Base-by-base conservation (phyloP, 2,888 invertebrate species). In the Eupithecia vulgata region DNA sequence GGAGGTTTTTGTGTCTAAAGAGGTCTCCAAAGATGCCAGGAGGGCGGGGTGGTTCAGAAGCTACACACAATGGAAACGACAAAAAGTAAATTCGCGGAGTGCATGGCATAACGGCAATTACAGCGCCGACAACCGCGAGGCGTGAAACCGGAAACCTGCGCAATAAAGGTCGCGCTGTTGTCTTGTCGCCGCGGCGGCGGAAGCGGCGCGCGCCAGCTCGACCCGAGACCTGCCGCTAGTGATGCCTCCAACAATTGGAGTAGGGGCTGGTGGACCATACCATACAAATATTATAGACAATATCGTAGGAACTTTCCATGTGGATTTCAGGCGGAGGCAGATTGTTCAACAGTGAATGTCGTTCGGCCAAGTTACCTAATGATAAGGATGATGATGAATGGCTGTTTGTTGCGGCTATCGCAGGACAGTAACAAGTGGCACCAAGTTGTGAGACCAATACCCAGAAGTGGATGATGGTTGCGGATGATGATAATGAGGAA, bases 151-250 rank as follows among this genome's bases (percentile, higher is more conserved):
- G 80, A 79, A 80, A 79, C 77, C 78, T 75, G 80, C 73, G 75
- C 77, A 70, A 80, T 80, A 80, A 79, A 77, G 79, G 79, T 77
- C 79, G 75, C 75, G 79, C 81, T 73, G 77, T 75, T 76, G 77
- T 80, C 65, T 77, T 78, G 78, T 73, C 78, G 78, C 78, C 76
- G 77, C 78, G 76, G 77, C 77, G 75, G 66, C 68, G 76, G 78
- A 77, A 73, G 82, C 78, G 73, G 71, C 74, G 69, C 81, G 81
- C 79, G 78, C 80, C 81, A 76, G 74, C 74, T 75, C 75, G 62
- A 34, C 57, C 57, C 57, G 57, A 12, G 57, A 17, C 34, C 61
- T 34, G 30, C 61, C 6, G 37, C 62, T 64, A 64, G 62, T 35
- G 62, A 10, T 17, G 57, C 25, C 21, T 13, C 25, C 52, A 12